phyloP scores from a whole-genome alignment of 1,140 invertebrate species.

The Anastatus disparis region DNA sequence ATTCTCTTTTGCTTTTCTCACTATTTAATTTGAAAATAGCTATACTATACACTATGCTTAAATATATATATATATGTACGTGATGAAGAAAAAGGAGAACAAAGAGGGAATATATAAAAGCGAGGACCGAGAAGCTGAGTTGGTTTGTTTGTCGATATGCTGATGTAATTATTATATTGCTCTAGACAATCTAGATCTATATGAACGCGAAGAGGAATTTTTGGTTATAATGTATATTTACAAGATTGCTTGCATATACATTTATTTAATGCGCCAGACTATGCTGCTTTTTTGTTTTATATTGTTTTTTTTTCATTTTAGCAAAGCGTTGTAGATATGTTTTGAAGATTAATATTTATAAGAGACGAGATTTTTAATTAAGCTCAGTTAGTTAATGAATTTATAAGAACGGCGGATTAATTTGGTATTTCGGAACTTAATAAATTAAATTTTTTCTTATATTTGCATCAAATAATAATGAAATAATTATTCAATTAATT shows the following conservation, averaged over 20 bases:
- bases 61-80: too few species aligned
- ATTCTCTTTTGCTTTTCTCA: conserved; percentile 16
- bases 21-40: conserved; percentile 35
- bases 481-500: too few species aligned
- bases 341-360: too few species aligned
- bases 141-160: conserved; percentile 66
- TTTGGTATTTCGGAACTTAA: too few species aligned
- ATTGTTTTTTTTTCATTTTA: neutral
- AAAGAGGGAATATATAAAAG: neutral
- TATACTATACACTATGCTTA: neutral
- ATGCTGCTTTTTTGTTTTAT: conserved; percentile 4
- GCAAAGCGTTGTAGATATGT: neutral
- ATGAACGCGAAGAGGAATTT: too few species aligned
- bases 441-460: too few species aligned
- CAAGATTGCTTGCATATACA: conserved; percentile 2
- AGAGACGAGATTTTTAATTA: too few species aligned
- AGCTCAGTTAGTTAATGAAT: too few species aligned
- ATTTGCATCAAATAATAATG: too few species aligned
- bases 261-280: conserved; percentile 2
- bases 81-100: neutral
- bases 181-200: too few species aligned
- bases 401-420: too few species aligned
- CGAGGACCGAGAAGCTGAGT: conserved; percentile 52
- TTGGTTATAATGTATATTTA: too few species aligned
- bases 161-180: conserved; percentile 69